phyloP scores from a whole-genome alignment of 2,797 vertebrate genomes.

The Neoniphon sammara region DNA sequence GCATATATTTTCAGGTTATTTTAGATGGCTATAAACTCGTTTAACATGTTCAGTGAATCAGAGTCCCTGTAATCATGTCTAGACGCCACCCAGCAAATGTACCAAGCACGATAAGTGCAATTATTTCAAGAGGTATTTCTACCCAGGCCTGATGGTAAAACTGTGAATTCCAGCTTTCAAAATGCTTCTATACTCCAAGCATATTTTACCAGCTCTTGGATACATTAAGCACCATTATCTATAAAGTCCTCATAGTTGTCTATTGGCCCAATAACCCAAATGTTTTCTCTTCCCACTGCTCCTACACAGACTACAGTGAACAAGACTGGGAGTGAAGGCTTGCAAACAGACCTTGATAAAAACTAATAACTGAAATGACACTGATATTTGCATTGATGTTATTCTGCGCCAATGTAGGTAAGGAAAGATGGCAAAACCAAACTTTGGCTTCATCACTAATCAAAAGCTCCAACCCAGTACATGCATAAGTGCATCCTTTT shows the following conservation, averaged over 20 bases:
- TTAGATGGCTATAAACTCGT: slow-evolving; percentile 16
- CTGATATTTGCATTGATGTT: slow-evolving; percentile 67
- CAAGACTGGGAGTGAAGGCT: slow-evolving; percentile 75
- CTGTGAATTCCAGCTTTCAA: slow-evolving; percentile 49
- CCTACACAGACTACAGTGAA: slow-evolving; percentile 80
- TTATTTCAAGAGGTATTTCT: slow-evolving; percentile 52
- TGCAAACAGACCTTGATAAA: slow-evolving; percentile 73
- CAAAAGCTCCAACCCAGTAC: slow-evolving; percentile 55
- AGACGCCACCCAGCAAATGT: slow-evolving; percentile 48
- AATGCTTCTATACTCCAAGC: slow-evolving; percentile 35
- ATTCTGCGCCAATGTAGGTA: slow-evolving; percentile 77
- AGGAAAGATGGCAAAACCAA: slow-evolving; percentile 73
- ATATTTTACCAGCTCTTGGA: slow-evolving; percentile 41
- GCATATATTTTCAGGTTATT: slow-evolving; percentile 4
- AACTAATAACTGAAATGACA: slow-evolving; percentile 71
- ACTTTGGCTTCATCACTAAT: slow-evolving; percentile 64
- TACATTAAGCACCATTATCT: slow-evolving; percentile 35
- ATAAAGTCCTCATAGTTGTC: slow-evolving; percentile 63
- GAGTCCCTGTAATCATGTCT: slow-evolving; percentile 44
- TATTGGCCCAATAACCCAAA: slow-evolving; percentile 72
- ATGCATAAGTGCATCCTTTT: slow-evolving; percentile 1
- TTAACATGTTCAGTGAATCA: slow-evolving; percentile 20
- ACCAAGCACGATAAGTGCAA: slow-evolving; percentile 45
- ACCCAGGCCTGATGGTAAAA: slow-evolving; percentile 46
- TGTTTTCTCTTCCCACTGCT: slow-evolving; percentile 79